Evolutionary conservation across 2,888 invertebrate genomes (phyloP).

Genomic region (Drosophila macrospina): DNA sequence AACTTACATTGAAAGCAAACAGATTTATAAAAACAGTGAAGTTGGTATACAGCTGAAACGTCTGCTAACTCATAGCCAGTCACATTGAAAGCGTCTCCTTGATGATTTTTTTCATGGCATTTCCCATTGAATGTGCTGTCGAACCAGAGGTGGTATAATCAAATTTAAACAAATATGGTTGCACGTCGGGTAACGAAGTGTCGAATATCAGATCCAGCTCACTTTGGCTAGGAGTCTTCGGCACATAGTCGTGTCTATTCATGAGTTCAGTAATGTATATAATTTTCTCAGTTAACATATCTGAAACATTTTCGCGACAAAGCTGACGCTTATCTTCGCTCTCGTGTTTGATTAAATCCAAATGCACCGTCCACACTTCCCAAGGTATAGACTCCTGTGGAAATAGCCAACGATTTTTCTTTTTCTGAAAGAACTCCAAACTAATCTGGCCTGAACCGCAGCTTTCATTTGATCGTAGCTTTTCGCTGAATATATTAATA

Average conservation of each 20-base stretch:
- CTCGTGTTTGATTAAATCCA: constrained; percentile 94
- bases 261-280: constrained; percentile 97
- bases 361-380: constrained; percentile 98
- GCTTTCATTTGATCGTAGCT: constrained; percentile 90
- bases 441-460: constrained; percentile 94
- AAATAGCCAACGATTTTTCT: constrained; percentile 95
- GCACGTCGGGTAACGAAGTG: constrained; percentile 95
- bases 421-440: constrained; percentile 97
- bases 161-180: constrained; percentile 98
- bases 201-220: constrained; percentile 98
- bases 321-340: constrained; percentile 95
- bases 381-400: constrained; percentile 97
- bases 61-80: constrained; percentile 84
- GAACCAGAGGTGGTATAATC: constrained; percentile 93
- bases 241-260: constrained; percentile 98
- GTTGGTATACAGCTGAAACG: too few species aligned
- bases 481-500: constrained; percentile 92
- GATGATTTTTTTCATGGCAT: constrained; percentile 95
- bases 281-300: constrained; percentile 95
- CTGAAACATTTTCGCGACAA: constrained; percentile 94
- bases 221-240: constrained; percentile 96
- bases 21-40: too few species aligned
- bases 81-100: constrained; percentile 93
- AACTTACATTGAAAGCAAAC: too few species aligned
- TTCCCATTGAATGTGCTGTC: constrained; percentile 92